phyloP scores from a whole-genome alignment of 2,888 invertebrate genomes.

The Cosmorhoe ocellata region DNA sequence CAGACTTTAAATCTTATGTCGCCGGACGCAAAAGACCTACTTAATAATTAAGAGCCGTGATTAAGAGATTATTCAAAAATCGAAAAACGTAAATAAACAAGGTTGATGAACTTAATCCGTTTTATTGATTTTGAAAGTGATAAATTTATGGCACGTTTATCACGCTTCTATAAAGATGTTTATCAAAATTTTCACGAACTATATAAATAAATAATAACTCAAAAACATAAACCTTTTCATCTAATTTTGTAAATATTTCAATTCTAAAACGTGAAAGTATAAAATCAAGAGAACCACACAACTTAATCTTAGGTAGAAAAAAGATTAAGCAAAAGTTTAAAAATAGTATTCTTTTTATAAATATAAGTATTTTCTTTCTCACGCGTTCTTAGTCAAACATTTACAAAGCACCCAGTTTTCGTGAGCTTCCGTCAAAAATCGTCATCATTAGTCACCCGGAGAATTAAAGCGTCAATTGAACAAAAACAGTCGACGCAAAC shows the following conservation, averaged over 20 bases:
- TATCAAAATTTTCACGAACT: background rate
- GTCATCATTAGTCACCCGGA: conserved; percentile 69
- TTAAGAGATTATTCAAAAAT: conserved; percentile 25
- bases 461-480: conserved; percentile 77
- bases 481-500: conserved; percentile 78
- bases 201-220: too few relatives aligned
- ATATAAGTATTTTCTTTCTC: conserved; percentile 6
- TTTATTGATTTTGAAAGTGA: conserved; percentile 32
- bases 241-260: background rate
- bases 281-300: too few relatives aligned
- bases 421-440: conserved; percentile 59
- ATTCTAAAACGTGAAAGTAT: too few relatives aligned
- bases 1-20: conserved; percentile 11
- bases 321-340: too few relatives aligned
- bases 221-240: too few relatives aligned
- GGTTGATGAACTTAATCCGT: conserved; percentile 32
- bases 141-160: conserved; percentile 16
- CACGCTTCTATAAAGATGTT: conserved; percentile 3
- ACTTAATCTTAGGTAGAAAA: too few relatives aligned
- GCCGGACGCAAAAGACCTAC: conserved; percentile 14
- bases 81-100: conserved; percentile 28
- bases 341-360: too few relatives aligned
- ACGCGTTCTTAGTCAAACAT: background rate
- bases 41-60: conserved; percentile 23
- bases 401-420: conserved; percentile 34